A percentile compares a stretch with the other conserved stretches of the same genome.
Conservation (phyloP, 2,888 invertebrate species). For the Drosophila stalkeri region DNA sequence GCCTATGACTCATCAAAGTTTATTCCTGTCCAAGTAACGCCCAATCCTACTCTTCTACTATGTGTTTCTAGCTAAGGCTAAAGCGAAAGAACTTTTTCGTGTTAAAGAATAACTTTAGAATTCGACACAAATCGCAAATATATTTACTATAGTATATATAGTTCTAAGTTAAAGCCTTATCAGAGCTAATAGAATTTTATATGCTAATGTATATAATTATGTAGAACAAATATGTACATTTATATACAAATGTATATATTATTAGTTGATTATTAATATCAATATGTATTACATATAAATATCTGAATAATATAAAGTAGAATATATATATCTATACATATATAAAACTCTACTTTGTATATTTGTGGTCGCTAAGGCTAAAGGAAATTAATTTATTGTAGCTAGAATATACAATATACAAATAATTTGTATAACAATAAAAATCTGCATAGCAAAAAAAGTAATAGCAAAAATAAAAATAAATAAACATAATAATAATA, state of each 20-base stretch:
- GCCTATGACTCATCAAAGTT: constrained; percentile 33
- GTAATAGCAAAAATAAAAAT: too few relatives aligned
- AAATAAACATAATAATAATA: too few relatives aligned
- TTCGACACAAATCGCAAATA: not conserved
- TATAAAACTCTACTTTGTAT: not conserved
- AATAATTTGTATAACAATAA: too few relatives aligned
- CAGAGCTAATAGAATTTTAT: not conserved
- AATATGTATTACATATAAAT: too few relatives aligned
- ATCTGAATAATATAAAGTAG: not conserved
- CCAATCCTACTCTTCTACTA: not conserved
- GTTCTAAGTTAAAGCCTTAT: constrained; percentile 8
- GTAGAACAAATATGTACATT: not conserved
- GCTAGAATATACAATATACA: too few relatives aligned
- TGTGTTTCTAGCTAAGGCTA: not conserved
- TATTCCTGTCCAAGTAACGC: not conserved
- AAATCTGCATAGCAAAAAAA: too few relatives aligned
- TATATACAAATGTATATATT: not conserved
- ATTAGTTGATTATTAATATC: not conserved
- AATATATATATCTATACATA: not conserved
- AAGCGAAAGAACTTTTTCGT: not conserved
- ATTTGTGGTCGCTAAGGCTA: too few relatives aligned
- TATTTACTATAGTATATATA: not conserved
- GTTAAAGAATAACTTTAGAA: not conserved
- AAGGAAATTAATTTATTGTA: too few relatives aligned
- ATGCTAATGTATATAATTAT: not conserved